Evolutionary conservation across 2,888 invertebrate genomes (phyloP).

Genomic region (Shargacucullia verbasci): DNA sequence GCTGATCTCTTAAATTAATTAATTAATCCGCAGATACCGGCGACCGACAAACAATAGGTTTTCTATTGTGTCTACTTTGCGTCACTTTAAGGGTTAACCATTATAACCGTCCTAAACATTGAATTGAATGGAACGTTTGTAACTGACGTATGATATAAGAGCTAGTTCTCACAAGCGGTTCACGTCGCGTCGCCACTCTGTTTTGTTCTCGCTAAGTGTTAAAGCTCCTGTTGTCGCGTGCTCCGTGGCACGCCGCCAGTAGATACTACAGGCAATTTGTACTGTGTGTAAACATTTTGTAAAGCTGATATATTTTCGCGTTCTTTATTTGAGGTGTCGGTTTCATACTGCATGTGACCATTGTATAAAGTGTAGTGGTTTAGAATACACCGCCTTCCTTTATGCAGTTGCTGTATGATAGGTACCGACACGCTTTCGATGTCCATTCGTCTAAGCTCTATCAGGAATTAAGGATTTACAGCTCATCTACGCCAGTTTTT

Average conservation of each 20-base stretch:
- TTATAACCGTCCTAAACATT: conserved; percentile 19
- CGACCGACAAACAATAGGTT: background rate
- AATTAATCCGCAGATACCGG: no score
- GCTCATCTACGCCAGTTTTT: no score
- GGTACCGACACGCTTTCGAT: no score
- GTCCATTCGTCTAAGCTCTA: no score
- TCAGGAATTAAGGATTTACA: no score
- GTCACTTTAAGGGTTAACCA: conserved; percentile 33
- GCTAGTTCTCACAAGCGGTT: conserved; percentile 21
- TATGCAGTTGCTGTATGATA: no score
- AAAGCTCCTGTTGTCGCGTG: conserved; percentile 35
- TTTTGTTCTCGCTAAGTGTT: conserved; percentile 24
- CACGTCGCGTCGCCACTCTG: conserved; percentile 22
- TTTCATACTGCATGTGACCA: conserved; percentile 13
- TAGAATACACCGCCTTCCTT: no score
- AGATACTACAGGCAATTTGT: conserved; percentile 47
- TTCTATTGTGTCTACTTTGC: no score
- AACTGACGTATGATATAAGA: conserved; percentile 17
- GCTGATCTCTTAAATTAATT: no score
- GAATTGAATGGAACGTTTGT: conserved; percentile 30
- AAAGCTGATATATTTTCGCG: conserved; percentile 26
- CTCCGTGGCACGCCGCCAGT: conserved; percentile 47
- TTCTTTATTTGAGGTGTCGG: conserved; percentile 35
- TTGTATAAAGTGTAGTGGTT: no score
- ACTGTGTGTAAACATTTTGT: conserved; percentile 45